A percentile compares a stretch with the other conserved stretches of the same genome.
These are phyloP conservation scores for Pseudomyrmex dendroicus DNA, from an alignment of 1,140 invertebrate genomes.

Conservation along the genomic window DNA sequence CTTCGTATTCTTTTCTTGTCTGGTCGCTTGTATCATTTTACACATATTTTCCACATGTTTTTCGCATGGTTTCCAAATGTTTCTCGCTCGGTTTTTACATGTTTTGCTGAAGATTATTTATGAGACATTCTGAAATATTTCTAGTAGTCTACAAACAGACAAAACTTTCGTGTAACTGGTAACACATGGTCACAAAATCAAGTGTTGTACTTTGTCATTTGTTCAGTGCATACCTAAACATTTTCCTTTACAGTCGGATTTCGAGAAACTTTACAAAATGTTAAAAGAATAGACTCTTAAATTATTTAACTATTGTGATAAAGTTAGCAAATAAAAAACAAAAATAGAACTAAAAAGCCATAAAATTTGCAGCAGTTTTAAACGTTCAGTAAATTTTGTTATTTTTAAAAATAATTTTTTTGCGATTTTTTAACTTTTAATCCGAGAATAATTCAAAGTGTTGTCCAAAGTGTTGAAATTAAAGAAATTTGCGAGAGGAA, in stretches of 20 bases:
- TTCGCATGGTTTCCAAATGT: not conserved
- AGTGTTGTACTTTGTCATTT: constrained; percentile 57
- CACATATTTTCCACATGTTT: not conserved
- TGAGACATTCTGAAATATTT: not conserved
- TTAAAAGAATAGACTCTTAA: no score
- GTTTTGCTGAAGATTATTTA: not conserved
- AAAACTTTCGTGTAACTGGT: constrained; percentile 25
- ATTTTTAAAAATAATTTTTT: not conserved
- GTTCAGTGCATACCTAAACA: constrained; percentile 18
- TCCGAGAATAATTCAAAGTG: not conserved
- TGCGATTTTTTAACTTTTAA: not conserved
- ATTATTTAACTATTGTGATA: no score
- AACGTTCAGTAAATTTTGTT: no score
- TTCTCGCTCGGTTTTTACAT: not conserved
- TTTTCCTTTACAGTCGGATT: not conserved
- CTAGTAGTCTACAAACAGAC: not conserved
- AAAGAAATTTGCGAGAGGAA: constrained; percentile 20
- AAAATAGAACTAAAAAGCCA: no score
- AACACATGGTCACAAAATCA: constrained; percentile 52
- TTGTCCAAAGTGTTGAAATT: constrained; percentile 20
- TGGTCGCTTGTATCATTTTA: constrained; percentile 10
- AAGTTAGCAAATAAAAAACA: no score
- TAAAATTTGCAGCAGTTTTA: no score
- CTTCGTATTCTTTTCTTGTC: not conserved
- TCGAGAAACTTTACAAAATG: no score